Evolutionary conservation across 64 coral and sea anemone genomes (phyloP).

Genomic region (Anthopleura sola): DNA sequence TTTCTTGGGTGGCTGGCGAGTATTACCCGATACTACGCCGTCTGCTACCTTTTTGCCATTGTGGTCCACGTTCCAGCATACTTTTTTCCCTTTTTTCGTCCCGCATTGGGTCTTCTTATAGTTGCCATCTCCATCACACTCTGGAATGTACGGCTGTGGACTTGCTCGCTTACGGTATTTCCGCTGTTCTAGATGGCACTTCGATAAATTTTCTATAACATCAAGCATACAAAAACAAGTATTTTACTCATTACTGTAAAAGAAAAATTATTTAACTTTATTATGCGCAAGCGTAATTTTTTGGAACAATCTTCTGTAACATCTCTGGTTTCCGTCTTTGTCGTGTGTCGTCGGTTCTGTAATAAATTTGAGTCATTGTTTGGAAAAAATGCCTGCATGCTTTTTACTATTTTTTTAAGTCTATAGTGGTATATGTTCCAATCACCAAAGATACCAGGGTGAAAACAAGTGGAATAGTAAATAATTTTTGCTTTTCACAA

Average conservation of each 20-base stretch:
- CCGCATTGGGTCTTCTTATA: conserved; percentile 45
- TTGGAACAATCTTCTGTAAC: too few species aligned
- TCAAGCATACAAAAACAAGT: not conserved
- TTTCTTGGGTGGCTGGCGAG: conserved; percentile 14
- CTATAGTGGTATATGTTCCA: too few species aligned
- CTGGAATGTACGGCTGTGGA: conserved; percentile 2
- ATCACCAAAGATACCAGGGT: too few species aligned
- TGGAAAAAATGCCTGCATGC: too few species aligned
- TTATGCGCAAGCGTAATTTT: too few species aligned
- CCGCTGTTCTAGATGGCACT: conserved; percentile 28
- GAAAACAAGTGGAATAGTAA: too few species aligned
- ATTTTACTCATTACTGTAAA: not conserved
- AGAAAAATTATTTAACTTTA: not conserved
- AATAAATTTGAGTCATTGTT: too few species aligned
- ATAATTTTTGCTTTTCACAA: not conserved
- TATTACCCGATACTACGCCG: conserved; percentile 8
- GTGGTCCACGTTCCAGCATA: conserved; percentile 60
- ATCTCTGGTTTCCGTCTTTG: too few species aligned
- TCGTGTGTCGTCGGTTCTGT: too few species aligned
- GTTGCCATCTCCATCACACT: conserved; percentile 38
- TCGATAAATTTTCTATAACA: conserved; percentile 17
- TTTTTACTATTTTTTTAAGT: too few species aligned
- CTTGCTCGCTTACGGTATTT: not conserved
- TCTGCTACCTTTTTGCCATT: conserved; percentile 50
- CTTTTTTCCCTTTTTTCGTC: not conserved